Evolutionary conservation across 2,888 invertebrate genomes (phyloP).

Genomic region (Auanema sp.): DNA sequence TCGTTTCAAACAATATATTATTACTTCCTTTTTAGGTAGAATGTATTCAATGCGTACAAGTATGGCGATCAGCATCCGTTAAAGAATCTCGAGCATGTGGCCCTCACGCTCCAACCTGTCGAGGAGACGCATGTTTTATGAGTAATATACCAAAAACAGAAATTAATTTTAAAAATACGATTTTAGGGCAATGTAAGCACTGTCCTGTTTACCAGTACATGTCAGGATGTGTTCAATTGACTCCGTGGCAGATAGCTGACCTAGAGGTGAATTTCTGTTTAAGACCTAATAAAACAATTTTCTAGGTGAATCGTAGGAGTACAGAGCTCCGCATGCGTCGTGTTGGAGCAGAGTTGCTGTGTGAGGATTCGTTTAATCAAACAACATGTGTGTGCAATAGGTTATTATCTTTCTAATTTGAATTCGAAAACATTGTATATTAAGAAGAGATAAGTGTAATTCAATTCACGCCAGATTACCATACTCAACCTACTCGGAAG

Average conservation of each 20-base stretch:
- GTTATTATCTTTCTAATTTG: conserved; percentile 7
- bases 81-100: conserved; percentile 44
- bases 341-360: conserved; percentile 44
- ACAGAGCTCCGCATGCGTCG: conserved; percentile 40
- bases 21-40: conserved; percentile 30
- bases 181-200: conserved; percentile 54
- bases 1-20: too few species aligned
- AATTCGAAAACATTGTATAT: conserved; percentile 9
- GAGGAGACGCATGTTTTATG: conserved; percentile 52
- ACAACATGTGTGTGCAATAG: conserved; percentile 52
- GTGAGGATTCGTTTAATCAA: conserved; percentile 52
- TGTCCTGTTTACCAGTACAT: conserved; percentile 55
- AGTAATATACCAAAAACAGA: conserved; percentile 19
- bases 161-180: not conserved
- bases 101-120: conserved; percentile 43
- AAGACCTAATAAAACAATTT: not conserved
- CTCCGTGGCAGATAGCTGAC: conserved; percentile 48
- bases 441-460: conserved; percentile 50
- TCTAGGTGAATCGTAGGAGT: conserved; percentile 33
- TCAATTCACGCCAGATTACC: conserved; percentile 44
- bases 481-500: conserved; percentile 44
- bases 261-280: conserved; percentile 27
- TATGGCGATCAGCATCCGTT: conserved; percentile 42
- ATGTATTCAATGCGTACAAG: conserved; percentile 49
- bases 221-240: conserved; percentile 47